Percentiles rank a stretch among this genome's conserved stretches.
phyloP scores from a whole-genome alignment of 2,797 vertebrate species.

The Mormyrops boulengeri region DNA sequence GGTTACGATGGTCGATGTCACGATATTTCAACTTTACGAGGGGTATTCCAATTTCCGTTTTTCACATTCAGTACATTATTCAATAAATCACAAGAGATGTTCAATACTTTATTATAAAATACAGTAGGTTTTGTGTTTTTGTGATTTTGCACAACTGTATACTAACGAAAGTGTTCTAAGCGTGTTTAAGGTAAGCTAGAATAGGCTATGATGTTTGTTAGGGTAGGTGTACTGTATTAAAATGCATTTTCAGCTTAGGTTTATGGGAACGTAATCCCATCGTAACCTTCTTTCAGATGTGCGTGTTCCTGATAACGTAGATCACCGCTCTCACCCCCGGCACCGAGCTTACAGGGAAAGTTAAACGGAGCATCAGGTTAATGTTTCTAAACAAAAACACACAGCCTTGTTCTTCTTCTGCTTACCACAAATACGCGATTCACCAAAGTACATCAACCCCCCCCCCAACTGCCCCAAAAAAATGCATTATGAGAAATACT shows the following conservation, averaged over 20 bases:
- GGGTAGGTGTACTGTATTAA: background rate
- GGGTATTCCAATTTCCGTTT: background rate
- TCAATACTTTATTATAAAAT: background rate
- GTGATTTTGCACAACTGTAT: background rate
- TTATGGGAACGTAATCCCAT: background rate
- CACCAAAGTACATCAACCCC: background rate
- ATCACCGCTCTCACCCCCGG: background rate
- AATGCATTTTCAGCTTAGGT: background rate
- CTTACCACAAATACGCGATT: background rate
- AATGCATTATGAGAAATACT: background rate
- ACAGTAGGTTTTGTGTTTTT: background rate
- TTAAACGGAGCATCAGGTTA: background rate
- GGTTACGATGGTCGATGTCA: background rate
- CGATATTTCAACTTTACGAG: background rate
- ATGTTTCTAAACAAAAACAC: background rate
- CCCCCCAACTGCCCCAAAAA: background rate
- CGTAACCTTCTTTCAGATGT: background rate
- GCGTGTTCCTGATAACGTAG: background rate
- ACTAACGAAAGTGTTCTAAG: background rate
- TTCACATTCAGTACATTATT: background rate
- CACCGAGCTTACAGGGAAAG: background rate
- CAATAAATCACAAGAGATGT: background rate
- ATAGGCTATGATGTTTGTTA: background rate
- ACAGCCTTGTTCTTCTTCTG: background rate
- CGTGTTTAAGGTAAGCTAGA: background rate